These are phyloP conservation scores for Tenthredo livida DNA, from an alignment of 2,888 invertebrate species.

Conservation along the genomic window DNA sequence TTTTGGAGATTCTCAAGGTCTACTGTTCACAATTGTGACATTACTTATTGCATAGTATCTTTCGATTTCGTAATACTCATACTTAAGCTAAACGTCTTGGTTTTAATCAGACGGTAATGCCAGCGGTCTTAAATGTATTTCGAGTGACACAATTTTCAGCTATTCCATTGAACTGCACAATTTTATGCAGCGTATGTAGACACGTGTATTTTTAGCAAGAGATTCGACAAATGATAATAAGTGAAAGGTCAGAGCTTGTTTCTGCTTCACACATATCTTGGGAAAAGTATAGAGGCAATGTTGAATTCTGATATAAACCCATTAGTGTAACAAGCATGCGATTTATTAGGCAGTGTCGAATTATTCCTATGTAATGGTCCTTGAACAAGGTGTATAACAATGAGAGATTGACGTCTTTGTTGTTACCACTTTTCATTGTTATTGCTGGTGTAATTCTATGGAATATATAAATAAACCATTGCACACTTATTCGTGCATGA, in stretches of 20 bases:
- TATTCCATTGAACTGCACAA: neutral
- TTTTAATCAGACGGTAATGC: slow-evolving; percentile 10
- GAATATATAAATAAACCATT: neutral
- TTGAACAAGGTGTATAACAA: neutral
- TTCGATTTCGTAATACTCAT: neutral
- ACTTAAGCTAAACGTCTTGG: neutral
- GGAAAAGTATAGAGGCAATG: neutral
- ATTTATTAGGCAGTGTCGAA: neutral
- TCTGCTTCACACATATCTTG: neutral
- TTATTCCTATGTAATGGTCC: neutral
- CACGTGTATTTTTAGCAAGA: neutral
- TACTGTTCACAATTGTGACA: neutral
- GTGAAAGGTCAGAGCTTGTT: neutral
- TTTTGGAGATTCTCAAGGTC: neutral
- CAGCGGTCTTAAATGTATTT: neutral
- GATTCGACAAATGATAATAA: neutral
- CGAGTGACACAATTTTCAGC: neutral
- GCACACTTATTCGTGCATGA: neutral
- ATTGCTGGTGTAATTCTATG: neutral
- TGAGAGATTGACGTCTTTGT: neutral
- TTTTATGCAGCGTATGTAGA: neutral
- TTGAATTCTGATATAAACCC: neutral
- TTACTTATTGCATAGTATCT: neutral
- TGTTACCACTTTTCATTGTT: neutral
- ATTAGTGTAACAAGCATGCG: neutral